Conservation (phyloP, 1,140 invertebrate species). For the Anoplophora glabripennis region DNA sequence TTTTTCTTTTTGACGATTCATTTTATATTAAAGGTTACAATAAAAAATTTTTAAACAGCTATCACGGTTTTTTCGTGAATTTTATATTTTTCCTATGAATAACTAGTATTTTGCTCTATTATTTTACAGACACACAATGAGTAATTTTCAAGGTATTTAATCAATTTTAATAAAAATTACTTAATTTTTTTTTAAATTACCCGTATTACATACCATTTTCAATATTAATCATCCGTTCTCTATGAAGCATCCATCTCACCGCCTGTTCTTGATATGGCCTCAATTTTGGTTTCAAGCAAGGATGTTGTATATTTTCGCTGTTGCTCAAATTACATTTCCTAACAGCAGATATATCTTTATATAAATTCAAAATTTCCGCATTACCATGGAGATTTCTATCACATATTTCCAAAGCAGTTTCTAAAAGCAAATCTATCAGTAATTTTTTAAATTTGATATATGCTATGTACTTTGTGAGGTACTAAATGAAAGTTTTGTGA, state of each 20-base stretch:
- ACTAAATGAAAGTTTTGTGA: no score
- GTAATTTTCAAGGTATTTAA: no score
- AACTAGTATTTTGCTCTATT: no score
- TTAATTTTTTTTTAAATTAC: no score
- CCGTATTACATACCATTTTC: slow-evolving; percentile 16
- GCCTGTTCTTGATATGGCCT: slow-evolving; percentile 65
- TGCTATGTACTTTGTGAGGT: not conserved
- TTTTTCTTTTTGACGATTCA: no score
- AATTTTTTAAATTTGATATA: slow-evolving; percentile 2
- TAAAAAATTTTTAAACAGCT: no score
- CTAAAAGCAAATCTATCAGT: not conserved
- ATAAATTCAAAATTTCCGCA: slow-evolving; percentile 28
- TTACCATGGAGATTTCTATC: slow-evolving; percentile 17
- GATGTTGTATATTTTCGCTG: slow-evolving; percentile 29
- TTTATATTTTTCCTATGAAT: no score
- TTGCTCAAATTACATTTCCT: slow-evolving; percentile 13
- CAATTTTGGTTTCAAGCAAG: slow-evolving; percentile 49
- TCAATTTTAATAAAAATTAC: no score
- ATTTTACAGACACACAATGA: no score
- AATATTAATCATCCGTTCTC: slow-evolving; percentile 47
- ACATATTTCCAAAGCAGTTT: no score
- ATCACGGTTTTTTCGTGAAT: no score
- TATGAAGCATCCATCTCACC: slow-evolving; percentile 67
- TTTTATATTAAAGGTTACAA: no score
- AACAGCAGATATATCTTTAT: slow-evolving; percentile 24